These are phyloP conservation scores for Amphipoea oculea DNA, from an alignment of 2,888 invertebrate species.

Conservation along the genomic window DNA sequence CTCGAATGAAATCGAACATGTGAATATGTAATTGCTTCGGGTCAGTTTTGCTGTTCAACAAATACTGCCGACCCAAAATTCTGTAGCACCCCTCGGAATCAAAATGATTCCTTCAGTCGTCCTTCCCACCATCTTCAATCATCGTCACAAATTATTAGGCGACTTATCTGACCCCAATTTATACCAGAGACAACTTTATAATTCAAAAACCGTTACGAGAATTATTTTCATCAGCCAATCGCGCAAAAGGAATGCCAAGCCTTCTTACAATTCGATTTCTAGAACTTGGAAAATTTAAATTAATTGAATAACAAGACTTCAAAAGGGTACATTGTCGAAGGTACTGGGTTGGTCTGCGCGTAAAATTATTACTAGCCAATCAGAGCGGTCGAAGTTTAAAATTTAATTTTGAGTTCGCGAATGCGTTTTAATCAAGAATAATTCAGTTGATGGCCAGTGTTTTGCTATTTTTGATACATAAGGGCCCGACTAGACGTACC, in stretches of 20 bases:
- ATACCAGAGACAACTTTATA: constrained; percentile 47
- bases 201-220: constrained; percentile 31
- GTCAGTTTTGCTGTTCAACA: background rate
- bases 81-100: background rate
- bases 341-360: constrained; percentile 30
- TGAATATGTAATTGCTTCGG: background rate
- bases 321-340: constrained; percentile 54
- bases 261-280: constrained; percentile 59
- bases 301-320: constrained; percentile 65
- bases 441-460: constrained; percentile 33
- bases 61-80: background rate
- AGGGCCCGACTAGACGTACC: background rate
- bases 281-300: constrained; percentile 60
- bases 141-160: constrained; percentile 34
- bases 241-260: constrained; percentile 48
- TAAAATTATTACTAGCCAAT: constrained; percentile 64
- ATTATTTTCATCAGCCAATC: constrained; percentile 56
- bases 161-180: constrained; percentile 26
- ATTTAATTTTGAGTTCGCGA: constrained; percentile 56
- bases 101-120: background rate
- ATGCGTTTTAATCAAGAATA: constrained; percentile 66
- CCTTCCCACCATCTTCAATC: background rate
- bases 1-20: background rate
- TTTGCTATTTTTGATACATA: constrained; percentile 21
- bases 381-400: constrained; percentile 59